These are phyloP conservation scores for Eulacestoma nigropectus DNA, from an alignment of 2,113 vertebrate genomes.

Conservation along the genomic window DNA sequence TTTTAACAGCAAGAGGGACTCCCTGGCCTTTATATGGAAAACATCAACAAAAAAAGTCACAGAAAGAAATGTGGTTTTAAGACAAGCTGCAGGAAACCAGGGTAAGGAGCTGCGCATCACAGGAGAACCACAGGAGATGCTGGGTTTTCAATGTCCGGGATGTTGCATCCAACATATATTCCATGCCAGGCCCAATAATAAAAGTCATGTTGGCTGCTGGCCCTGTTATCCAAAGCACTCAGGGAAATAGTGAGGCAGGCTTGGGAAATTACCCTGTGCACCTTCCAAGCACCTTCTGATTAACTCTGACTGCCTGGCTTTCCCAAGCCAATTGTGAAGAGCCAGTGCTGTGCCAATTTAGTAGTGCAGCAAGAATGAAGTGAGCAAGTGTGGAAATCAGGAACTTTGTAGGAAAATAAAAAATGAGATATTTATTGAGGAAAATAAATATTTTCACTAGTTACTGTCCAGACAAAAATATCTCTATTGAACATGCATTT, in stretches of 20 bases:
- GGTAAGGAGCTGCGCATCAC: neutral
- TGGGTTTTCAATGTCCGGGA: neutral
- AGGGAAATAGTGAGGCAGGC: accelerated
- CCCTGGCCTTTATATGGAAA: neutral
- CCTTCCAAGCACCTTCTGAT: neutral
- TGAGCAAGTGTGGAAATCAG: accelerated
- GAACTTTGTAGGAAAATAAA: neutral
- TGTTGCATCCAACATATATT: neutral
- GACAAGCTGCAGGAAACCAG: neutral
- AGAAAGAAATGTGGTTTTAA: neutral
- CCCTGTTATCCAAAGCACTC: neutral
- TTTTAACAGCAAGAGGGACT: neutral
- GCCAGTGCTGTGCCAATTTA: neutral
- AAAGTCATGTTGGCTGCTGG: neutral
- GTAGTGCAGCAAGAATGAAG: neutral
- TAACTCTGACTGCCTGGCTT: neutral
- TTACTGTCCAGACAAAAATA: neutral
- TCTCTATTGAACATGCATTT: neutral
- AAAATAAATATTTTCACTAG: neutral
- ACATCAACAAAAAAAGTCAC: neutral
- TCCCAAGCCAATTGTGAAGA: neutral
- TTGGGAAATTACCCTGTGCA: neutral
- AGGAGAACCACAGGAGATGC: neutral
- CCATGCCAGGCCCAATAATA: neutral
- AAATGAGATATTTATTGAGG: neutral